Base-by-base conservation (phyloP, 2,888 invertebrate genomes). In the Biston betularia region DNA sequence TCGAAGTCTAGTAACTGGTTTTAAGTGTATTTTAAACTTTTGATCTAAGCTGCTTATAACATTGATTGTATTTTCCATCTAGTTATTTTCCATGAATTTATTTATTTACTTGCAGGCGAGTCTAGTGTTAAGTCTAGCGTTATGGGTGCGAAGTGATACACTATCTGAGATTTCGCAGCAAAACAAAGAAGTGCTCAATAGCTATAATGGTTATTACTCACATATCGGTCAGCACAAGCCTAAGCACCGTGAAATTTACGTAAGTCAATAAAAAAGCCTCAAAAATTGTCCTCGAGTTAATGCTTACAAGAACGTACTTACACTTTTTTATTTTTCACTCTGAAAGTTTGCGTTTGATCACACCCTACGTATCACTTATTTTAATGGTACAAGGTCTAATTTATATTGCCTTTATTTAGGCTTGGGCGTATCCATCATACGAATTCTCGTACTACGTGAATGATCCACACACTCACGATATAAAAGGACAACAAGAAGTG, bases 401-500 rank as follows among this genome's bases (percentile, higher is more conserved):
- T 44, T 44, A 4, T 1, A 35, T 24, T n/a, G 33, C 45, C 5
- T 53, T 46, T 61, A n/a, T 35, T 12, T 38, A 91, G 92, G 91
- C 89, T 50, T 82, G 79, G 85, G 75, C 91, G 82, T 90, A 91
- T 88, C 92, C 93, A 63, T 86, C 88, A 79, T 93, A 92, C 79
- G 91, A 94, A 76, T 94, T 93, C 88, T 92, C 91, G 68, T 95
- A 95, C 80, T 90, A 90, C 74, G 95, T 95, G 53, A 79, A 89
- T 63, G 95, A 95, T 78, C 92, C 93, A 56, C 90, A 94, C 77
- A 95, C 94, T 11, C 94, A 94, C 69, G 95, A 95, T 79, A 80
- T 86, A 64, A 94, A 94, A 79, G 90, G 89, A 63, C 94, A 94
- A 65, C 82, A 91, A 45, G 95, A 95, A 75, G 71, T 75, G 40